Evolutionary conservation across 2,113 vertebrate genomes (phyloP).

Genomic region (Burhinus oedicnemus): DNA sequence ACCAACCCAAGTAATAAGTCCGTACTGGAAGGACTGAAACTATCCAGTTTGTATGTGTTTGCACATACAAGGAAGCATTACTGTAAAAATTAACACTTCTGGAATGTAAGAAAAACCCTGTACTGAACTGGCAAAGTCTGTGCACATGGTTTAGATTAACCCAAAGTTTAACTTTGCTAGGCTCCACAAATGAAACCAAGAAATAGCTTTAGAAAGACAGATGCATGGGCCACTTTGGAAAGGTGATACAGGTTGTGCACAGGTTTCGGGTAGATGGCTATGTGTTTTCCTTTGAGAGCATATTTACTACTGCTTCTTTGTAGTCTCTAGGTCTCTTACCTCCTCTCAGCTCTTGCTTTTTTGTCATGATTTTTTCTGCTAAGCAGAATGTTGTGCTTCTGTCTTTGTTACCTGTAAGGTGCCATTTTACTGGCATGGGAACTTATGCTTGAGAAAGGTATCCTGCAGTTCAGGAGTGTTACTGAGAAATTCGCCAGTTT

Average conservation of each 20-base stretch:
- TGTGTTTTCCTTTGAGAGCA: background rate
- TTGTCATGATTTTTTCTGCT: background rate
- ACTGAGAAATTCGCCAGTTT: background rate
- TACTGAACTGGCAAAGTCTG: background rate
- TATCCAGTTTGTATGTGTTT: background rate
- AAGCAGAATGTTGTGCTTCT: background rate
- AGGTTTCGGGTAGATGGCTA: background rate
- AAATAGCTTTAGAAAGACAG: background rate
- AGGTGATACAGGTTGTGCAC: accelerated
- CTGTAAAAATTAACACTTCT: background rate
- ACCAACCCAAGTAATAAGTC: background rate
- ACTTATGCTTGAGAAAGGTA: background rate
- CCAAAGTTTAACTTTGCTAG: background rate
- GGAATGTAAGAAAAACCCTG: background rate
- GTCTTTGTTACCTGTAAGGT: background rate
- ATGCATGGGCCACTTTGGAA: background rate
- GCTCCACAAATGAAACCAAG: background rate
- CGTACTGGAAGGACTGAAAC: background rate
- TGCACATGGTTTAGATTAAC: background rate
- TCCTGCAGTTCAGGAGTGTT: background rate
- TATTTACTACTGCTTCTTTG: background rate
- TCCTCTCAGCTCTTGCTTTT: background rate
- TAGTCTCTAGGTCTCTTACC: background rate
- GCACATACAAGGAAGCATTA: background rate
- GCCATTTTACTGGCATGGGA: background rate